Evolutionary conservation across 1,140 invertebrate genomes (phyloP), one percentile per base, ranked within the genome.

Genomic region (Heliconius melpomene): DNA sequence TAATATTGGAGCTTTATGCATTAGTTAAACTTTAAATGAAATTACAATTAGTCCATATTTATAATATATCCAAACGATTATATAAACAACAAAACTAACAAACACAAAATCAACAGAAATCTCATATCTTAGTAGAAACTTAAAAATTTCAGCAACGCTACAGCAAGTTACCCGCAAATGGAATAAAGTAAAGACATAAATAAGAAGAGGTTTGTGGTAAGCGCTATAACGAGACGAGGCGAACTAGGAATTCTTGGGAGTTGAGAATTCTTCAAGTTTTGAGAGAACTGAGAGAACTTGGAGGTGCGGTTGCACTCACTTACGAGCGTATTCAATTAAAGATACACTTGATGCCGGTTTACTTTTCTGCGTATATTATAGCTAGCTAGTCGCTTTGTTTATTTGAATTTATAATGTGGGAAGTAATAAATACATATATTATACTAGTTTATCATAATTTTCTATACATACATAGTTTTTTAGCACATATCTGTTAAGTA

Each of bases 141-240:
- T 84, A 86, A 86, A 86, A 86, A 82, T 84, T 81, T 85, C 74
- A 81, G 79, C 79, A 72, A 80, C 81, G 80, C 79, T 84, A 77
- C 78, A 81, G 72, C 74, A 85, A 85, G 81, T 83, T 85, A 75
- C 57, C 86, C 85, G 80, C 89, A 90, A 92, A 91, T 89, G 88
- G 90, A 89, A 91, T 89, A 92, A 91, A 92, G 89, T 92, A 89
- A 82, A 81, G 77, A 80, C 88, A 91, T 93, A 91, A 93, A 93
- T 92, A 93, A 89, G 85, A 86, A 78, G 83, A 86, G 88, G 85
- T 92, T 92, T 90, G 89, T 87, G 86, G 89, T 85, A 83, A 82
- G 84, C 88, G 82, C 66, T 82, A 86, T 92, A 91, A 93, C 88
- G 87, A 91, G 90, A 88, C 86, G 86, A 88, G 78, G 87, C 86